Evolutionary conservation across 92 coral and sea anemone species (phyloP).

Genomic region (Palythoa heliodiscus): DNA sequence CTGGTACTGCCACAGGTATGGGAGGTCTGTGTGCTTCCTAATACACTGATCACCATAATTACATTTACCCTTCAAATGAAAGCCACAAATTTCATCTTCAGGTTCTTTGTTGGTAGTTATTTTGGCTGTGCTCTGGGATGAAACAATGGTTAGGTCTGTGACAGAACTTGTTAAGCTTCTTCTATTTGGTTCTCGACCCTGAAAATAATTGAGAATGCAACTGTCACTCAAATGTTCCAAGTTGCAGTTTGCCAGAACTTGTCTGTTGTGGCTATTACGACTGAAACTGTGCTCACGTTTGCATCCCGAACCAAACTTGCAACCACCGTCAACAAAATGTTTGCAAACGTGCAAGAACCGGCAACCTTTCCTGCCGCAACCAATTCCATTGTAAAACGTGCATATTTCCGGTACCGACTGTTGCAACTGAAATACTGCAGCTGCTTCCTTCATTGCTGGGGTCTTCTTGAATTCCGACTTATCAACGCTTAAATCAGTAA

Average conservation of each 20-base stretch:
- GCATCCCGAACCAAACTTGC: conserved; percentile 77
- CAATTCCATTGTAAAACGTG: conserved; percentile 68
- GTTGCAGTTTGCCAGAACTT: conserved; percentile 50
- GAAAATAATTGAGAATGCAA: conserved; percentile 5
- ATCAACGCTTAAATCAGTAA: neutral
- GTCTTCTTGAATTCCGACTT: neutral
- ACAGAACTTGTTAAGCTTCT: conserved; percentile 38
- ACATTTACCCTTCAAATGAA: conserved; percentile 83
- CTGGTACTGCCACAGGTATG: conserved; percentile 84
- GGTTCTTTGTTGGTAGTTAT: conserved; percentile 19
- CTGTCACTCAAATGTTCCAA: conserved; percentile 47
- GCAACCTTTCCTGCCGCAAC: conserved; percentile 62
- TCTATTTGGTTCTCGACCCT: conserved; percentile 52
- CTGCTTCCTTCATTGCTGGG: neutral
- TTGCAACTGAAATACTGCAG: neutral
- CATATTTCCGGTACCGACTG: conserved; percentile 72
- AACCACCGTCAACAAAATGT: conserved; percentile 71
- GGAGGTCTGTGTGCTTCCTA: conserved; percentile 75
- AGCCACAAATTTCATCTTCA: conserved; percentile 85
- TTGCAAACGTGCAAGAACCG: conserved; percentile 81
- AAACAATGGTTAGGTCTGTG: conserved; percentile 39
- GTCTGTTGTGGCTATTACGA: conserved; percentile 52
- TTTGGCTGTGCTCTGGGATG: conserved; percentile 9
- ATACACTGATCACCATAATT: conserved; percentile 79
- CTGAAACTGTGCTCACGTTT: conserved; percentile 68